Percentiles rank a stretch among this genome's conserved stretches.
These are phyloP conservation scores for Protonibea diacanthus DNA, from an alignment of 2,797 vertebrate species.

Conservation along the genomic window DNA sequence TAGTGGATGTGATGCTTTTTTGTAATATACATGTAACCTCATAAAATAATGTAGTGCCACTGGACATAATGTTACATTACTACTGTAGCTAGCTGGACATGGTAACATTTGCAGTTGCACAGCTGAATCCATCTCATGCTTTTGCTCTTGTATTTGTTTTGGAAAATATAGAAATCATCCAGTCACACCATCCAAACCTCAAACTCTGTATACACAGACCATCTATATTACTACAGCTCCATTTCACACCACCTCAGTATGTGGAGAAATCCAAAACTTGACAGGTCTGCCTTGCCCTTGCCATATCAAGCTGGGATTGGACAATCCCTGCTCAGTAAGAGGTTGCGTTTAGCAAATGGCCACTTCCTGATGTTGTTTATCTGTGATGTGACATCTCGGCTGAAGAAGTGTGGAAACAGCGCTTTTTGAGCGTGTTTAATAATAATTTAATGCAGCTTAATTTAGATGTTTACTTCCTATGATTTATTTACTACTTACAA, in stretches of 20 bases:
- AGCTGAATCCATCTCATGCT: too few relatives aligned
- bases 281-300: not conserved
- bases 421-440: constrained; percentile 10
- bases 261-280: not conserved
- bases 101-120: not conserved
- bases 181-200: not conserved
- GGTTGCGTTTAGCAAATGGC: not conserved
- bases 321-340: not conserved
- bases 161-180: too few relatives aligned
- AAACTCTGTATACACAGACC: not conserved
- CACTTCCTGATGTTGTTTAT: constrained; percentile 8
- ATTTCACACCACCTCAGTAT: not conserved
- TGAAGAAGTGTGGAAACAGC: constrained; percentile 12
- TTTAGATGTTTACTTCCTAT: constrained; percentile 21
- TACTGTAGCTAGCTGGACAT: not conserved
- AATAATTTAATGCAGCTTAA: constrained; percentile 14
- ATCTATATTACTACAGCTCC: not conserved
- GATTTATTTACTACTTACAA: constrained; percentile 10
- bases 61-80: not conserved
- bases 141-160: too few relatives aligned
- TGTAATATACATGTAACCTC: too few relatives aligned
- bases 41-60: too few relatives aligned
- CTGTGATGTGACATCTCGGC: constrained; percentile 2
- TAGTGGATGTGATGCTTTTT: too few relatives aligned
- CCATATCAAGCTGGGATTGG: not conserved